These are phyloP conservation scores for Melipona bicolor DNA, from an alignment of 2,888 invertebrate genomes.

Conservation along the genomic window DNA sequence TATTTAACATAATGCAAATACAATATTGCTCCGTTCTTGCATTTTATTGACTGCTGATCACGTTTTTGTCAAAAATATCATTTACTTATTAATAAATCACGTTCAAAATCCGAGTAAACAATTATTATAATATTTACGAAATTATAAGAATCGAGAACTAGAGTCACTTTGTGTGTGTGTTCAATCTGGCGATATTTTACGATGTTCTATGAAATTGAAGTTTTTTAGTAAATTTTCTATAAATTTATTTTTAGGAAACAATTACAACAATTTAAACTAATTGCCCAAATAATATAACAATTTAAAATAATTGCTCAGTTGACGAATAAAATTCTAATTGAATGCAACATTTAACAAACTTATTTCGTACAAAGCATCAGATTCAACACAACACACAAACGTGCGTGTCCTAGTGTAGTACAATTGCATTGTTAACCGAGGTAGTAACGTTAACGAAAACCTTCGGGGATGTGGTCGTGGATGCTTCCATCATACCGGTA, in stretches of 20 bases:
- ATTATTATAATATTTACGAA: slow-evolving; percentile 12
- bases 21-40: slow-evolving; percentile 13
- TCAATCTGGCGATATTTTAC: slow-evolving; percentile 56
- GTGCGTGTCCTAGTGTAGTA: slow-evolving; percentile 64
- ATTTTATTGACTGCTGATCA: slow-evolving; percentile 26
- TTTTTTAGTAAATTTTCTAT: neutral
- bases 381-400: slow-evolving; percentile 68
- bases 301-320: neutral
- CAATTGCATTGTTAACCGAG: slow-evolving; percentile 75
- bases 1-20: slow-evolving; percentile 7
- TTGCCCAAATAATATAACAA: no score
- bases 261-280: neutral
- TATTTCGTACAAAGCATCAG: slow-evolving; percentile 54
- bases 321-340: neutral
- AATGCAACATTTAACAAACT: neutral
- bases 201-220: neutral
- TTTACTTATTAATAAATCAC: slow-evolving; percentile 18
- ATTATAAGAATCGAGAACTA: slow-evolving; percentile 10
- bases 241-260: neutral
- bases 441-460: slow-evolving; percentile 74
- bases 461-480: slow-evolving; percentile 75
- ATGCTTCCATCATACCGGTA: slow-evolving; percentile 65
- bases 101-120: slow-evolving; percentile 1
- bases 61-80: neutral
- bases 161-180: slow-evolving; percentile 51